A percentile compares a stretch with the other conserved stretches of the same genome.
Conservation (phyloP, 2,797 vertebrate genomes). For the Pangasius sanitwongsei region DNA sequence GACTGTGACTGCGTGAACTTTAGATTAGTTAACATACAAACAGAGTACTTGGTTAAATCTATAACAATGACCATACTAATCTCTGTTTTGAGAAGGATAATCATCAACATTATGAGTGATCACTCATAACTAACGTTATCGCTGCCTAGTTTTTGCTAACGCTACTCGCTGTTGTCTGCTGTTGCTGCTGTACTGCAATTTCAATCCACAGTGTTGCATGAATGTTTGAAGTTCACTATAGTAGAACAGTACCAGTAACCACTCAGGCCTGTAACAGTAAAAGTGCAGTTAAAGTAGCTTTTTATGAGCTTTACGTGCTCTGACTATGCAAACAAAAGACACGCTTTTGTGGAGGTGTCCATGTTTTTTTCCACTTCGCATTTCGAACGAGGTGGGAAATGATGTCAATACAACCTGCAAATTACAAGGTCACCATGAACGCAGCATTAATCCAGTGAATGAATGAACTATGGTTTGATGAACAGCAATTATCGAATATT, state of each 20-base stretch:
- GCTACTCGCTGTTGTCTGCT: neutral
- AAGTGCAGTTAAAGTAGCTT: neutral
- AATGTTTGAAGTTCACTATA: neutral
- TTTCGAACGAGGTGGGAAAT: neutral
- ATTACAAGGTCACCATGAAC: neutral
- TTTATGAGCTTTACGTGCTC: neutral
- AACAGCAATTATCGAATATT: neutral
- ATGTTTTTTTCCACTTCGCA: neutral
- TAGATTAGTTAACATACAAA: neutral
- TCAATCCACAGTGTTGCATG: neutral
- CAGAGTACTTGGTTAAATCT: neutral
- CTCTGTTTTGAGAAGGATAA: neutral
- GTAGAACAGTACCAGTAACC: neutral
- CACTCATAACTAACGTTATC: neutral
- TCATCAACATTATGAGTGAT: neutral
- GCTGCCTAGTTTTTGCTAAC: neutral
- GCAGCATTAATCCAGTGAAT: neutral
- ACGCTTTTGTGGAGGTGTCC: neutral
- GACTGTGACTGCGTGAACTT: no score
- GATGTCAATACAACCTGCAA: neutral
- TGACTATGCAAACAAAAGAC: neutral
- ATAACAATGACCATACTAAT: neutral
- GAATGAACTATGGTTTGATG: neutral
- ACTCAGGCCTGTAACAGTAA: neutral
- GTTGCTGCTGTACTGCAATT: neutral